phyloP scores from a whole-genome alignment of 2,113 vertebrate species.

The Oryctolagus cuniculus region mOryCun1.1 NC_091435.1:93273001-93273500 shows the following conservation, averaged over 20 bases:
- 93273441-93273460: conserved; percentile 98
- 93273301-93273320: neutral
- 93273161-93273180: neutral
- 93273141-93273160: conserved; percentile 31
- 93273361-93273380: conserved; percentile 91
- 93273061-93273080: neutral
- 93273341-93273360: neutral
- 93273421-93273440: conserved; percentile 98
- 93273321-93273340: conserved; percentile 9
- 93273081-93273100: neutral
- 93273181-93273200: neutral
- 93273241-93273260: conserved; percentile 13
- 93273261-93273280: conserved; percentile 3
- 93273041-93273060: neutral
- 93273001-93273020: conserved; percentile 22
- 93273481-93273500: conserved; percentile 97
- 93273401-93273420: conserved; percentile 96
- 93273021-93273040: neutral
- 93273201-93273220: neutral
- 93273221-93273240: neutral
- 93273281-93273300: neutral
- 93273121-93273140: neutral
- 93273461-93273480: conserved; percentile 96
- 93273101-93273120: conserved; percentile 29
- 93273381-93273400: conserved; percentile 97